Evolutionary conservation across 2,888 invertebrate genomes (phyloP).

Genomic region (Cheilosia pagana): DNA sequence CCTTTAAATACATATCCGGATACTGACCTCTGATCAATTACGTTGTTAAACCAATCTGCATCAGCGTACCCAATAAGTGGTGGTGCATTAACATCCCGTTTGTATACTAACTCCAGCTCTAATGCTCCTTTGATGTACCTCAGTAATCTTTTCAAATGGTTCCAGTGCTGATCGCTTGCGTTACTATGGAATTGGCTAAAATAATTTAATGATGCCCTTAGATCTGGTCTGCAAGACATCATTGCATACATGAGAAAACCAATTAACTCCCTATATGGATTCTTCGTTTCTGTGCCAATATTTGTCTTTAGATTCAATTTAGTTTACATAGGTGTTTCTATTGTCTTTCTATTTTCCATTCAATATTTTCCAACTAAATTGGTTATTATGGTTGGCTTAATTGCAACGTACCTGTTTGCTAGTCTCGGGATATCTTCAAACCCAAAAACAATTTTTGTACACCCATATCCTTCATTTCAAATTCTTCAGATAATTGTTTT

Average conservation of each 20-base stretch:
- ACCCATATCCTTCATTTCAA: not conserved
- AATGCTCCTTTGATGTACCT: conserved; percentile 15
- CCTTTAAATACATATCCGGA: conserved; percentile 63
- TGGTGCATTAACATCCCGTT: not conserved
- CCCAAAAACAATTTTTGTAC: too few relatives aligned
- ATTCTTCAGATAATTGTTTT: conserved; percentile 1
- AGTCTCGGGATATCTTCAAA: too few relatives aligned
- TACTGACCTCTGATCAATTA: conserved; percentile 57
- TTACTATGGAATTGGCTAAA: conserved; percentile 31
- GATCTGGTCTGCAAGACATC: not conserved
- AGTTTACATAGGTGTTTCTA: too few relatives aligned
- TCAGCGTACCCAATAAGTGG: conserved; percentile 53
- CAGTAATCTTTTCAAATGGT: conserved; percentile 7
- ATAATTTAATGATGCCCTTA: conserved; percentile 7
- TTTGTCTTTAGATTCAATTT: not conserved
- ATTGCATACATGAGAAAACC: conserved; percentile 11
- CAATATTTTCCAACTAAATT: too few relatives aligned
- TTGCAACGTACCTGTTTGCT: too few relatives aligned
- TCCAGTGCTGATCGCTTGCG: conserved; percentile 18
- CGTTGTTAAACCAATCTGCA: conserved; percentile 60
- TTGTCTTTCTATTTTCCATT: too few relatives aligned
- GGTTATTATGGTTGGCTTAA: too few relatives aligned
- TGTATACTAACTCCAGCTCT: conserved; percentile 2
- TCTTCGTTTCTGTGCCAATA: not conserved
- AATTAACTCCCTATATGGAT: conserved; percentile 18